A percentile compares a stretch with the other conserved stretches of the same genome.
phyloP scores from a whole-genome alignment of 2,113 vertebrate species.

The Pterophyllum scalare region DNA sequence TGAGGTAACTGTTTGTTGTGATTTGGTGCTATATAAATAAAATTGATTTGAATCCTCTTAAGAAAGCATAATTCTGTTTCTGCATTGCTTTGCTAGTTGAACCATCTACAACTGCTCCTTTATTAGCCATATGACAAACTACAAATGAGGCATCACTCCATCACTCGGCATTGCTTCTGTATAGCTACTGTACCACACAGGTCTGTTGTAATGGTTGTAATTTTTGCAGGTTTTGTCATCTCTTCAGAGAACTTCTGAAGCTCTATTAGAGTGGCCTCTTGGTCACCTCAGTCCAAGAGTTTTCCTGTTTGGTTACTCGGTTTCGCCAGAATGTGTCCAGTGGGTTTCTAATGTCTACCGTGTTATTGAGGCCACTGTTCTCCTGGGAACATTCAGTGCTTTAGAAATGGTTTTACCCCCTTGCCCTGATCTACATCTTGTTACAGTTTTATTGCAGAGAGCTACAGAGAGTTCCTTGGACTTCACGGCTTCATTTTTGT shows the following conservation, averaged over 20 bases:
- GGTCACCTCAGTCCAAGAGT: background rate
- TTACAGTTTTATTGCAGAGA: background rate
- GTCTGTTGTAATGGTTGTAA: background rate
- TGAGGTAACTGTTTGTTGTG: too few species aligned
- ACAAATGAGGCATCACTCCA: background rate
- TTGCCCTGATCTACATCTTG: background rate
- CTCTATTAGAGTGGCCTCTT: background rate
- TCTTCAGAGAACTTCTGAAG: background rate
- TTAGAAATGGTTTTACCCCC: background rate
- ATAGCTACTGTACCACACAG: background rate
- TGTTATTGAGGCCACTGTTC: background rate
- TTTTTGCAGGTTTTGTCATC: background rate
- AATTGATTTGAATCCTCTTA: too few species aligned
- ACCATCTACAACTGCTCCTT: background rate
- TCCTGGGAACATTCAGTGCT: background rate
- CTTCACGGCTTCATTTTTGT: background rate
- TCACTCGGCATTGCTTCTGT: background rate
- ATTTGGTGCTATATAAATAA: too few species aligned
- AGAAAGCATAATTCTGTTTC: background rate
- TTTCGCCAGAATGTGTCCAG: background rate
- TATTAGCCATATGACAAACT: background rate
- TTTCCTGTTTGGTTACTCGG: background rate
- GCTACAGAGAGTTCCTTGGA: background rate
- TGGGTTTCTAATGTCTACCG: background rate
- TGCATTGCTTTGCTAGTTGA: background rate